Evolutionary conservation across 2,888 invertebrate species (phyloP), one percentile per base, ranked within the genome.

Genomic region (Anorthoa munda): DNA sequence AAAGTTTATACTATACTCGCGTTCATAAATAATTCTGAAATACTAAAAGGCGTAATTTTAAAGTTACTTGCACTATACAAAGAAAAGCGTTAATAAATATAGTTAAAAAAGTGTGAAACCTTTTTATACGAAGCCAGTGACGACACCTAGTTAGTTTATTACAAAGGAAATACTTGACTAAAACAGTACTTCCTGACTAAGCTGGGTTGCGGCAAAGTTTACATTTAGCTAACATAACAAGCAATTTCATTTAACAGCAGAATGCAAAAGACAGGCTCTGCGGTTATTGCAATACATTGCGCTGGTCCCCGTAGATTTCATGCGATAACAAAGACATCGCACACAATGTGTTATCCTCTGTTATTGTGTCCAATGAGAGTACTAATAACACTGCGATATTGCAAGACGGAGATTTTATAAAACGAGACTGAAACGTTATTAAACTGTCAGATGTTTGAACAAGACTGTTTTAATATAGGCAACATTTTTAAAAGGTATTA

Each of bases 221-320:
- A 86, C 80, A 87, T 83, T 85, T 71, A 83, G 77, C 82, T 83
- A 82, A 80, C 82, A 82, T 72, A 82, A 82, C 75, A 86, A 83
- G 85, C 85, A 83, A 87, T 88, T 87, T 86, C 79, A 87, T 87
- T 89, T 88, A 82, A 86, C 80, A 76, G 72, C 80, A 84, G 82
- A 82, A 86, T 87, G 83, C 84, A 83, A 88, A 83, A 84, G 79
- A 79, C 72, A 75, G 71, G 77, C 75, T 85, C 75, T 86, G 85
- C 79, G 81, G 87, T 84, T 86, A 86, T 87, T 82, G 81, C 86
- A 84, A 83, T 85, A 82, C 79, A 82, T 85, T 82, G 75, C 75
- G 60, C 60, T 53, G 75, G 66, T 75, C 72, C 68, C 68, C 59
- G 70, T 76, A 83, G 79, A 77, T 83, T 72, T 66, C 59, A 72